These are phyloP conservation scores for Australoheros scitulus DNA, from an alignment of 2,113 vertebrate genomes.

Conservation along the genomic window DNA sequence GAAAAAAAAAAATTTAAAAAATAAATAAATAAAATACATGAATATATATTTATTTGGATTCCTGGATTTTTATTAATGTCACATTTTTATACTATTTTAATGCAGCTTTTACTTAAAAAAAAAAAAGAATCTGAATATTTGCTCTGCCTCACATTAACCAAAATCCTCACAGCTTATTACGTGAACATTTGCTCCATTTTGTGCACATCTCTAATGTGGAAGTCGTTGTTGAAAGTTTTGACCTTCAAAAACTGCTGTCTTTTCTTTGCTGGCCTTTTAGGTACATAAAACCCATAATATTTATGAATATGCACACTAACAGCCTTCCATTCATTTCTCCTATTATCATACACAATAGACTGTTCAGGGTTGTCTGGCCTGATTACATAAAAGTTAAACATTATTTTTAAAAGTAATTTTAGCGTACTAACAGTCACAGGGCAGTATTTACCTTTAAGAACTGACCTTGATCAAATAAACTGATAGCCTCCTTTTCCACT, in stretches of 20 bases:
- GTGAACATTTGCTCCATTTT: neutral
- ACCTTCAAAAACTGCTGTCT: neutral
- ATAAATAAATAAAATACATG: too few species aligned
- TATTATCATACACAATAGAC: neutral
- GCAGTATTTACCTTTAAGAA: neutral
- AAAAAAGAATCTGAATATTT: neutral
- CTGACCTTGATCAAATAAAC: rapidly evolving
- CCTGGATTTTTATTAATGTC: too few species aligned
- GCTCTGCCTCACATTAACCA: neutral
- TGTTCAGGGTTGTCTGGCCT: neutral
- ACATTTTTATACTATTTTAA: too few species aligned
- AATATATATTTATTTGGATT: too few species aligned
- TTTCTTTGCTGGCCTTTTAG: neutral
- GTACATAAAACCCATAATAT: neutral
- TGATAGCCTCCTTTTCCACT: neutral
- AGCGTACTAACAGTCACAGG: neutral
- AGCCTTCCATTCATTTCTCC: neutral
- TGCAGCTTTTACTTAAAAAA: too few species aligned
- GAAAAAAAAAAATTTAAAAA: too few species aligned
- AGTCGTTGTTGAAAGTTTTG: neutral
- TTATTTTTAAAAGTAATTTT: rapidly evolving
- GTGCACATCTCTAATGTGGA: rapidly evolving
- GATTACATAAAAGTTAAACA: rapidly evolving
- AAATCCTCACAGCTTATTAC: neutral
- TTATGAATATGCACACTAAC: neutral